These are phyloP conservation scores for Bradysia coprophila DNA, from an alignment of 1,140 invertebrate genomes.

Conservation along the genomic window DNA sequence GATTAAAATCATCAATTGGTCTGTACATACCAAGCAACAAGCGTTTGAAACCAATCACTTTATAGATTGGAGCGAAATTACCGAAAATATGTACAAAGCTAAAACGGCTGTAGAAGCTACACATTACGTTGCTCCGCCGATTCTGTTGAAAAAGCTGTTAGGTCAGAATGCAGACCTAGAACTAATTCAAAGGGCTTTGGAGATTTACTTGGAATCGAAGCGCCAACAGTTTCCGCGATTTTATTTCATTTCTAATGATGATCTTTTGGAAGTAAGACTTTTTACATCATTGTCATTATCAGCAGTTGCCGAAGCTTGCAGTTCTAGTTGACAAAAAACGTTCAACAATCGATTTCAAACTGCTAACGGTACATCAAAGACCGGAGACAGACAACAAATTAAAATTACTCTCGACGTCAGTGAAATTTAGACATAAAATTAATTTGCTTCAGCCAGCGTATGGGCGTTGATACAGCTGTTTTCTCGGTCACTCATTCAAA, in stretches of 20 bases:
- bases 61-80: conserved; percentile 48
- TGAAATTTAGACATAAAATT: too few relatives aligned
- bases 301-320: too few relatives aligned
- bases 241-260: conserved; percentile 82
- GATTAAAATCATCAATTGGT: not conserved
- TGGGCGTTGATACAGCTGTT: too few relatives aligned
- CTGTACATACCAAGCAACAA: too few relatives aligned
- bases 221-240: conserved; percentile 60
- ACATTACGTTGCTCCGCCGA: conserved; percentile 30
- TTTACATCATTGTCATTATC: not conserved
- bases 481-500: too few relatives aligned
- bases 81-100: conserved; percentile 33
- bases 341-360: too few relatives aligned
- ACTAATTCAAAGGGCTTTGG: conserved; percentile 47
- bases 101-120: conserved; percentile 34
- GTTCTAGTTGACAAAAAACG: too few relatives aligned
- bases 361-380: too few relatives aligned
- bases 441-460: too few relatives aligned
- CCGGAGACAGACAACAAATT: too few relatives aligned
- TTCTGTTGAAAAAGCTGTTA: conserved; percentile 39
- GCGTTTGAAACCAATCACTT: too few relatives aligned
- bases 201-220: conserved; percentile 71
- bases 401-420: too few relatives aligned
- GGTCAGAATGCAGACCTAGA: conserved; percentile 44
- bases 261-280: conserved; percentile 37